Conservation (phyloP, 2,113 vertebrate genomes). For the Tautogolabrus adspersus region DNA sequence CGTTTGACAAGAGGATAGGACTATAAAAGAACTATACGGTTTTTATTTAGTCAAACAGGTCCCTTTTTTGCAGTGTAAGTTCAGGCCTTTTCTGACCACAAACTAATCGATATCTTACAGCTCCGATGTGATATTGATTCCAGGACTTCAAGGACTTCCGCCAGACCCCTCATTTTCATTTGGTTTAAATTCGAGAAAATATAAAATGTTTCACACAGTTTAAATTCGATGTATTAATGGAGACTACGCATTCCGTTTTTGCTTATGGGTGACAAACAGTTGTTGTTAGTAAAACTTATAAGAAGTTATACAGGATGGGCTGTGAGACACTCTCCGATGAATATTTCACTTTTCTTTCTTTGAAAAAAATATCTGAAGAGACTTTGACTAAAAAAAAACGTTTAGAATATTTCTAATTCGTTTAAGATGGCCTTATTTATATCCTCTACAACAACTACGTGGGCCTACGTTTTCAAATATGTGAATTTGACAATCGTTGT, state of each 20-base stretch:
- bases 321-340: background rate
- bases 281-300: background rate
- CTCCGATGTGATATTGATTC: slow-evolving; percentile 47
- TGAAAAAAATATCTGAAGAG: background rate
- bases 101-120: slow-evolving; percentile 60
- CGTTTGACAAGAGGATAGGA: no score
- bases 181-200: slow-evolving; percentile 52
- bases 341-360: background rate
- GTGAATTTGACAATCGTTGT: no score
- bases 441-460: no score
- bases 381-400: no score
- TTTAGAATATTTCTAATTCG: no score
- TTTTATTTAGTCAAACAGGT: background rate
- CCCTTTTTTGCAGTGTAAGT: slow-evolving; percentile 22
- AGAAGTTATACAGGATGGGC: background rate
- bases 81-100: slow-evolving; percentile 44
- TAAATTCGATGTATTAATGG: slow-evolving; percentile 28
- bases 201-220: slow-evolving; percentile 6
- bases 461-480: no score
- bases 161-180: slow-evolving; percentile 59
- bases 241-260: background rate
- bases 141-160: slow-evolving; percentile 40
- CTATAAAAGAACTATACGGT: no score
- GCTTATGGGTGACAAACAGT: background rate
- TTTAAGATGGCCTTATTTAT: background rate